Evolutionary conservation across 2,888 invertebrate species (phyloP), one percentile per base, ranked within the genome.

Genomic region (Trissoscelio sp.): DNA sequence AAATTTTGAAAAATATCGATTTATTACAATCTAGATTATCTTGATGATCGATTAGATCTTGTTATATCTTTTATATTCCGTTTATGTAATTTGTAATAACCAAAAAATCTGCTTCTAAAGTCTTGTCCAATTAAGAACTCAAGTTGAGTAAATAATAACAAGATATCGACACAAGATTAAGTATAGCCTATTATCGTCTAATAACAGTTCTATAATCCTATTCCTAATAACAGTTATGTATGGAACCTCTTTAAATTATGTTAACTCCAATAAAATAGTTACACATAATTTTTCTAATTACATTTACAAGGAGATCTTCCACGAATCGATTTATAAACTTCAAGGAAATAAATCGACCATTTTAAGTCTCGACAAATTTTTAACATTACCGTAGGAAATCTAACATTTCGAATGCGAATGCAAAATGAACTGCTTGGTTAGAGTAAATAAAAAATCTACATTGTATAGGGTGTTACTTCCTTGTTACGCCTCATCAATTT

Each of bases 401-500:
- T 53, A 42, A 34, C 12, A 22, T n/a, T 42, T 39, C 9, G 16
- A 53, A 20, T 3, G 37, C 12, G 18, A 67, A 42, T 12, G 18
- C 3, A 18, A 28, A 55, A 55, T 28, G 4, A 55, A 55, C 7
- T 42, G 55, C 18, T 28, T 39, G 7, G 46, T 44, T 24, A 20
- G n/a, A 22, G 24, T 3, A 0, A 18, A 67, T 12, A 28, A 67
- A 67, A 55, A 67, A 28, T 53, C 0, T 5, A 46, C 39, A 58
- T 66, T 70, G 42, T 42, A 16, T 20, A 14, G 34, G 5, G 55
- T 11, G 46, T 66, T 72, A 66, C 51, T 69, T 78, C 62, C 64
- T 60, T 12, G 77, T 62, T 62, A 24, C 62, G 55, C 55, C 24
- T 53, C 77, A 69, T 75, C 58, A 67, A 75, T 60, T 67, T 58